Conservation (phyloP, 1,140 invertebrate genomes). For the Formica exsecta region DNA sequence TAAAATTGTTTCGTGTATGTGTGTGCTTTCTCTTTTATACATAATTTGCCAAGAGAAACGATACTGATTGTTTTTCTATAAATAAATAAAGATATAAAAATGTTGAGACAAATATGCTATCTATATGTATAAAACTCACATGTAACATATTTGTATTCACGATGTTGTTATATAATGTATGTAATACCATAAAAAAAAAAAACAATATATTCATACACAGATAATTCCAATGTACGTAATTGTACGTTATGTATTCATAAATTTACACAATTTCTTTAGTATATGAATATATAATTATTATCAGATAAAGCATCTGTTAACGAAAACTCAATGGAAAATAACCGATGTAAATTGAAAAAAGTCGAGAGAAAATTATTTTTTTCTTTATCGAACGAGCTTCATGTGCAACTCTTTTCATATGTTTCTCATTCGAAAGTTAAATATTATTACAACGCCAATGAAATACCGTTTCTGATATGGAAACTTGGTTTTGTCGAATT, state of each 20-base stretch:
- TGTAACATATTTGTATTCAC: not conserved
- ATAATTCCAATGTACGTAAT: not conserved
- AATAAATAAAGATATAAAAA: not conserved
- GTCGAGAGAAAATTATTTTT: slow-evolving; percentile 1
- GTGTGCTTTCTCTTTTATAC: not conserved
- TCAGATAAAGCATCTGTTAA: not conserved
- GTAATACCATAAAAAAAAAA: not conserved
- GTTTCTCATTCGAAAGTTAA: slow-evolving; percentile 59
- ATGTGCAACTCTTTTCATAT: slow-evolving; percentile 45
- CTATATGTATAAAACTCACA: not conserved
- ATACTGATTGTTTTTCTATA: not conserved
- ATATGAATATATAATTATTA: not conserved
- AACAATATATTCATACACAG: not conserved
- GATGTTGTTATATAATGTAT: not conserved
- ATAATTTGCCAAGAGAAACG: not conserved
- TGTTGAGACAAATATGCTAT: not conserved
- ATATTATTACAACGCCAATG: slow-evolving; percentile 58
- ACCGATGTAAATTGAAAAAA: not conserved
- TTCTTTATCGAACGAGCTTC: slow-evolving; percentile 5
- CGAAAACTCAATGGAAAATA: slow-evolving; percentile 1
- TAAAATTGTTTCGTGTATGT: not conserved
- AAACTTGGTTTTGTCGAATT: slow-evolving; percentile 26
- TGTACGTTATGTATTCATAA: not conserved
- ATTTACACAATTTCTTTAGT: not conserved
- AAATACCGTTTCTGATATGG: slow-evolving; percentile 54